phyloP scores from a whole-genome alignment of 2,797 vertebrate species.

The Enteromius anoplus region DNA sequence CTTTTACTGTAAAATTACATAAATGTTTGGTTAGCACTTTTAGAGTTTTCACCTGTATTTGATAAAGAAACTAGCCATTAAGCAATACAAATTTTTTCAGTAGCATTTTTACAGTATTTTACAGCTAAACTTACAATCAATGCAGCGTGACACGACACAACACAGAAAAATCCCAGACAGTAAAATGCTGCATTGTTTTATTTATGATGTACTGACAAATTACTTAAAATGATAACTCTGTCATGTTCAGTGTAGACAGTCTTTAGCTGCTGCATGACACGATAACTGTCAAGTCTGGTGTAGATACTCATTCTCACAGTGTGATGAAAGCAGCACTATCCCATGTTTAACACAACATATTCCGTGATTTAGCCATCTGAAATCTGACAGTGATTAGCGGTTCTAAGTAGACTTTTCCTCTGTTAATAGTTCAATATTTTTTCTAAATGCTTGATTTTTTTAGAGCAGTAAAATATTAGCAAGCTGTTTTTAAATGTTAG shows the following conservation, averaged over 20 bases:
- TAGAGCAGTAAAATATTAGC: neutral
- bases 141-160: neutral
- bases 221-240: neutral
- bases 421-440: neutral
- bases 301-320: neutral
- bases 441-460: neutral
- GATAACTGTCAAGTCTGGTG: neutral
- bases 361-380: neutral
- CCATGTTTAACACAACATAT: neutral
- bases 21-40: neutral
- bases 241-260: neutral
- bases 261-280: neutral
- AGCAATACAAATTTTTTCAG: neutral
- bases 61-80: neutral
- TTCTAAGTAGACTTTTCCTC: neutral
- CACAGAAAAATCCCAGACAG: neutral
- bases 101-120: neutral
- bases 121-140: neutral
- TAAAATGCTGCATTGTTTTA: no score
- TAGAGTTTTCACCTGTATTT: neutral
- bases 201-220: neutral
- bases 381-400: neutral
- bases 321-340: neutral
- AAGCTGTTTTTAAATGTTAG: neutral
- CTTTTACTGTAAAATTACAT: neutral